Conservation (phyloP, 2,888 invertebrate genomes). For the Drosophila neotestacea region DNA sequence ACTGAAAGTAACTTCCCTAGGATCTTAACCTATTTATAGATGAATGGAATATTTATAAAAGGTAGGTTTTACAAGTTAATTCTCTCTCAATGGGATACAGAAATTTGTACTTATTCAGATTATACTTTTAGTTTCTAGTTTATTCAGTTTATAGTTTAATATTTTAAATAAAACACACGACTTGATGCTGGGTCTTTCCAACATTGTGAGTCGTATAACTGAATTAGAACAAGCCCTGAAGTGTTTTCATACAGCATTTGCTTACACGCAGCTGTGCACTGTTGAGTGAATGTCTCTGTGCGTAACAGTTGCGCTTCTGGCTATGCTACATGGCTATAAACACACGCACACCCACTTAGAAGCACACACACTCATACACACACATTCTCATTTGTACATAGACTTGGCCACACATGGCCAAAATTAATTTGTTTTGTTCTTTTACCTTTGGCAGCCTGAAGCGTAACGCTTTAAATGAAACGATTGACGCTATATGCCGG, state of each 20-base stretch:
- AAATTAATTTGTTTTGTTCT: slow-evolving; percentile 79
- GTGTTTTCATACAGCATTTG: slow-evolving; percentile 42
- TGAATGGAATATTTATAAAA: no score
- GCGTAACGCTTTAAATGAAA: slow-evolving; percentile 64
- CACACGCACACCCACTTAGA: slow-evolving; percentile 38
- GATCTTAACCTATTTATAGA: no score
- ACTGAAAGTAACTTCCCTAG: no score
- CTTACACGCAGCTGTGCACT: slow-evolving; percentile 41
- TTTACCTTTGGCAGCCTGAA: slow-evolving; percentile 58
- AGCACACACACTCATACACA: slow-evolving; percentile 24
- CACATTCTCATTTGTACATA: slow-evolving; percentile 19
- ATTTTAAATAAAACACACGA: background rate
- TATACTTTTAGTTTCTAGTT: no score
- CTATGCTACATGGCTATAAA: slow-evolving; percentile 46
- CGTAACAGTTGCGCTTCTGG: slow-evolving; percentile 53
- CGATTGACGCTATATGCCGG: slow-evolving; percentile 66
- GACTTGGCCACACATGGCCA: slow-evolving; percentile 51
- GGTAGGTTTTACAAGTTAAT: no score
- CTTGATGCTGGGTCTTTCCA: background rate
- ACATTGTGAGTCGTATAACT: slow-evolving; percentile 3
- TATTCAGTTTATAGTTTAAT: background rate
- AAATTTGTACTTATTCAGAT: no score
- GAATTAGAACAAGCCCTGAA: slow-evolving; percentile 39
- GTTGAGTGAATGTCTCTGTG: slow-evolving; percentile 21
- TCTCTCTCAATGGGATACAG: no score